Evolutionary conservation across 2,888 invertebrate genomes (phyloP).

Genomic region (Ernsta delagoae): DNA sequence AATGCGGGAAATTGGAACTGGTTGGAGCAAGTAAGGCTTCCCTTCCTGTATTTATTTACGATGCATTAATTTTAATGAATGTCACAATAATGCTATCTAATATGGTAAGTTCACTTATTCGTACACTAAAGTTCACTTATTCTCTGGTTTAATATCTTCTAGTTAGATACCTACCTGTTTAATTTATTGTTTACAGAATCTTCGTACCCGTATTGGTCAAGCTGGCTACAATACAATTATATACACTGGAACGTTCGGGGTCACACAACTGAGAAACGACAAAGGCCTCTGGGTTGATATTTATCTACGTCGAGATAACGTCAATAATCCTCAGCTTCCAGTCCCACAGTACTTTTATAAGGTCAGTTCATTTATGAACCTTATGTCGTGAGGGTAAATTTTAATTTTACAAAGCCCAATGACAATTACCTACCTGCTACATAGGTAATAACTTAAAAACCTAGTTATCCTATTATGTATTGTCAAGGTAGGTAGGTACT

Average conservation of each 20-base stretch:
- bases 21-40: conserved; percentile 67
- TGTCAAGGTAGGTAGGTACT: no score
- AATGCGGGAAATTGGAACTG: conserved; percentile 85
- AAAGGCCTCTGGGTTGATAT: conserved; percentile 68
- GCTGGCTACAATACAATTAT: conserved; percentile 69
- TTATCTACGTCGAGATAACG: conserved; percentile 58
- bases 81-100: no score
- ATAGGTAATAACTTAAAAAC: no score
- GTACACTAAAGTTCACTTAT: no score
- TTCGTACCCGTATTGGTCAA: conserved; percentile 65
- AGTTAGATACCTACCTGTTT: no score
- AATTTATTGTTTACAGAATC: conserved; percentile 52
- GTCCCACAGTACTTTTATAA: conserved; percentile 74
- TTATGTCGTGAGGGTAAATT: no score
- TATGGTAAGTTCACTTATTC: no score
- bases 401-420: no score
- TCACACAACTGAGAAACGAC: conserved; percentile 64
- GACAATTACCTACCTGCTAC: no score
- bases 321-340: conserved; percentile 63
- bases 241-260: conserved; percentile 87
- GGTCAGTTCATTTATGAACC: conserved; percentile 50
- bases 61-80: no score
- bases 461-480: no score
- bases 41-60: background rate
- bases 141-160: no score